These are phyloP conservation scores for Xenus cinereus DNA, from an alignment of 2,113 vertebrate genomes.

Conservation along the genomic window DNA sequence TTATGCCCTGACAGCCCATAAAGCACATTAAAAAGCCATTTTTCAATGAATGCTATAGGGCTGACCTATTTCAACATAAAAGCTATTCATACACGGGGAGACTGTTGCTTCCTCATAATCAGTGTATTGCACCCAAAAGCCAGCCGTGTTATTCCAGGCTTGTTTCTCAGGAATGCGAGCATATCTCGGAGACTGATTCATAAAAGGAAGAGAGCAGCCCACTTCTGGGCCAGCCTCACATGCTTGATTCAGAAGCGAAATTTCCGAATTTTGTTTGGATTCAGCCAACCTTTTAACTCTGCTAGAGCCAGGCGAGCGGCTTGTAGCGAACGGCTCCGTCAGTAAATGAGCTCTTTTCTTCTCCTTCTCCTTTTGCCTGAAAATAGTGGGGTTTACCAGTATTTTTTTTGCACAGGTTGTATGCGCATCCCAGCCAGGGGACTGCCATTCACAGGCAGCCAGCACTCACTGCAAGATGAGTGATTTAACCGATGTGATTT, in stretches of 20 bases:
- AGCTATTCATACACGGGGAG: conserved; percentile 46
- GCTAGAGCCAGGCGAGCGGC: not conserved
- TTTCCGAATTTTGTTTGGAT: conserved; percentile 24
- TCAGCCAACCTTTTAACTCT: not conserved
- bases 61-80: conserved; percentile 50
- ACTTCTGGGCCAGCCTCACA: conserved; percentile 24
- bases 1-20: conserved; percentile 45
- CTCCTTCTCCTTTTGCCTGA: not conserved
- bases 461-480: not conserved
- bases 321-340: not conserved
- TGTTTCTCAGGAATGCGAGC: conserved; percentile 59
- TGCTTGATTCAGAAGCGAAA: conserved; percentile 30
- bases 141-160: conserved; percentile 63
- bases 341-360: not conserved
- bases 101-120: conserved; percentile 52
- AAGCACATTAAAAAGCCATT: conserved; percentile 61
- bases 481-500: not conserved
- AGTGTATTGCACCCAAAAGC: conserved; percentile 24
- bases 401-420: not conserved
- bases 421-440: not conserved
- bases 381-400: not conserved
- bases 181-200: conserved; percentile 62
- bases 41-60: not conserved
- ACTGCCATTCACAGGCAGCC: not conserved
- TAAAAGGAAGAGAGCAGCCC: conserved; percentile 53